These are phyloP conservation scores for Paramormyrops hopkinsi DNA, from an alignment of 2,797 vertebrate genomes.

Conservation along the genomic window DNA sequence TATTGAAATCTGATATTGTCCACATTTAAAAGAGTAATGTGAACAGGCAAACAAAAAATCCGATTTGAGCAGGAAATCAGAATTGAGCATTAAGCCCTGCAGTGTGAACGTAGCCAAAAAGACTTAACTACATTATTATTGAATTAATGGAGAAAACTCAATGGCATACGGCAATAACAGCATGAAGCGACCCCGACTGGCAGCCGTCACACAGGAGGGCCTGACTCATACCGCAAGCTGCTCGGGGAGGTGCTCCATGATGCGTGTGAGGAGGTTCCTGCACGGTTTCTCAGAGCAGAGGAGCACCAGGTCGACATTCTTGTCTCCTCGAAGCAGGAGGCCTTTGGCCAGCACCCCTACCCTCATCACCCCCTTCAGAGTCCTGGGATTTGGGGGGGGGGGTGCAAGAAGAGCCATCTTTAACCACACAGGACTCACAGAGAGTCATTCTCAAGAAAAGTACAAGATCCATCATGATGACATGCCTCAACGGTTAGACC, in stretches of 20 bases:
- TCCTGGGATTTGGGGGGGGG: constrained; percentile 41
- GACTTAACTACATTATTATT: background rate
- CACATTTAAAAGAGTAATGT: too few relatives aligned
- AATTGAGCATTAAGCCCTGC: too few relatives aligned
- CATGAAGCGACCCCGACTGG: background rate
- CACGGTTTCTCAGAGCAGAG: constrained; percentile 92
- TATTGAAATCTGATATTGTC: too few relatives aligned
- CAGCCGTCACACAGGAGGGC: background rate
- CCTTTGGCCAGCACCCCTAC: constrained; percentile 96
- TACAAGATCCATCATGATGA: background rate
- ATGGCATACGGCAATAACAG: background rate
- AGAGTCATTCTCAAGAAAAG: background rate
- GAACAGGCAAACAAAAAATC: too few relatives aligned
- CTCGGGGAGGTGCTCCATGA: constrained; percentile 90
- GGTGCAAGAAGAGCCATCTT: background rate
- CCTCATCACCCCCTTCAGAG: constrained; percentile 91
- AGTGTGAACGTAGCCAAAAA: background rate
- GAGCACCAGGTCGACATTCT: constrained; percentile 87
- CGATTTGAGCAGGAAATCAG: too few relatives aligned
- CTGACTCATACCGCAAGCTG: constrained; percentile 80
- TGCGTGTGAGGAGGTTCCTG: constrained; percentile 72
- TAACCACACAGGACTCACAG: background rate
- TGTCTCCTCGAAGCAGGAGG: constrained; percentile 87
- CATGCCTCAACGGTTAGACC: background rate
- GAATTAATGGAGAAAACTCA: background rate